Evolutionary conservation across 2,113 vertebrate species (phyloP).

Genomic region (Mesocricetus auratus): DNA sequence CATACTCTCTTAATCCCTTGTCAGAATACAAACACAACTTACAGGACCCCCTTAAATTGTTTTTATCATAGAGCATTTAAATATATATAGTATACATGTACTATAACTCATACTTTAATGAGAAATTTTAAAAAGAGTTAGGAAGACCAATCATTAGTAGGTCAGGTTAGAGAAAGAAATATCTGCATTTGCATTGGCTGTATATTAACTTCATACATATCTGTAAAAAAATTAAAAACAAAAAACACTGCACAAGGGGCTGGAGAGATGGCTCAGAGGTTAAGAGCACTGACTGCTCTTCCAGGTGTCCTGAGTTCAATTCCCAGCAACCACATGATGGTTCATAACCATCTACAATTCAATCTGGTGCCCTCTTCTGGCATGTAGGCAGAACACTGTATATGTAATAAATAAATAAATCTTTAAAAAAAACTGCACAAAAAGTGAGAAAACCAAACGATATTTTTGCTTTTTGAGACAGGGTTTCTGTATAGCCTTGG

Average conservation of each 20-base stretch:
- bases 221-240: background rate
- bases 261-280: too few relatives aligned
- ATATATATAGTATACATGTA: background rate
- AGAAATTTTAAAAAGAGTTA: constrained; percentile 42
- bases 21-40: background rate
- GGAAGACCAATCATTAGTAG: background rate
- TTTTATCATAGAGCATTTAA: constrained; percentile 27
- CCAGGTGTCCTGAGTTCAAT: too few relatives aligned
- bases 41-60: background rate
- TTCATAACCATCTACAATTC: too few relatives aligned
- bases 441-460: background rate
- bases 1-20: background rate
- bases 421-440: background rate
- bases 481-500: background rate
- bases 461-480: background rate
- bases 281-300: too few relatives aligned
- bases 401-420: too few relatives aligned
- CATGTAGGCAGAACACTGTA: too few relatives aligned
- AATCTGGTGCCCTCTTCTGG: too few relatives aligned
- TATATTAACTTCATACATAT: background rate
- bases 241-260: too few relatives aligned
- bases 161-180: background rate
- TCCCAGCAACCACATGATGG: too few relatives aligned
- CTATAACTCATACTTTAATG: background rate
- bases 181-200: background rate